Percentiles rank a stretch among this genome's conserved stretches.
Evolutionary conservation across 2,888 invertebrate genomes (phyloP).

Genomic region (Ganaspis brasiliensis): DNA sequence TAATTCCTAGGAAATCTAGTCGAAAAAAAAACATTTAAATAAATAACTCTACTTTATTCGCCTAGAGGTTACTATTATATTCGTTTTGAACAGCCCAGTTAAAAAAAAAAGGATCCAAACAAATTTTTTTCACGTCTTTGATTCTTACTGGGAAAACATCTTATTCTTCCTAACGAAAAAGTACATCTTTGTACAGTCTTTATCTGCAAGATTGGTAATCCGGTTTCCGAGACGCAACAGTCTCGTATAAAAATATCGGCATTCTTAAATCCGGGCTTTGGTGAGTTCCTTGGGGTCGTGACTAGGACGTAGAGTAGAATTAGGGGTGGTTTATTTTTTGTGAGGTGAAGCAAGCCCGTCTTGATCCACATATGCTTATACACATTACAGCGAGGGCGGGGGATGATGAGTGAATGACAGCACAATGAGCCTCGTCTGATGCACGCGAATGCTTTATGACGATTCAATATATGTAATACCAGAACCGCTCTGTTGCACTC

Average conservation of each 20-base stretch:
- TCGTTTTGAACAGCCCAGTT: neutral
- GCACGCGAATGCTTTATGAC: conserved; percentile 80
- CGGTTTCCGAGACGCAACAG: conserved; percentile 68
- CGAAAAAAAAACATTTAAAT: neutral
- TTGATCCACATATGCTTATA: conserved; percentile 44
- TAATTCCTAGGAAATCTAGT: neutral
- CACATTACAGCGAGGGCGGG: conserved; percentile 66
- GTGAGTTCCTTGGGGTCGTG: conserved; percentile 56
- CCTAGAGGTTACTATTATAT: conserved; percentile 18
- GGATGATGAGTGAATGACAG: conserved; percentile 81
- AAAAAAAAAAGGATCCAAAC: conserved; percentile 2
- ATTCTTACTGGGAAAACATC: conserved; percentile 22
- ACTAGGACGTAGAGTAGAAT: conserved; percentile 69
- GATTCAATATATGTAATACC: conserved; percentile 75
- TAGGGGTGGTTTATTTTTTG: conserved; percentile 78
- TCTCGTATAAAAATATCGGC: conserved; percentile 70
- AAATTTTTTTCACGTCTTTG: neutral
- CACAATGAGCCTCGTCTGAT: conserved; percentile 78
- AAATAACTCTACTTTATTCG: conserved; percentile 1
- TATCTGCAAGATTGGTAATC: conserved; percentile 39
- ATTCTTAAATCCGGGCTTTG: conserved; percentile 64
- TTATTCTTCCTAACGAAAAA: conserved; percentile 35
- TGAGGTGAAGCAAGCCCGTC: conserved; percentile 50
- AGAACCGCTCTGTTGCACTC: conserved; percentile 69
- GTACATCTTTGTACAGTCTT: conserved; percentile 39